These are phyloP conservation scores for Penaeus indicus DNA, from an alignment of 1,140 invertebrate genomes.

Conservation along the genomic window DNA sequence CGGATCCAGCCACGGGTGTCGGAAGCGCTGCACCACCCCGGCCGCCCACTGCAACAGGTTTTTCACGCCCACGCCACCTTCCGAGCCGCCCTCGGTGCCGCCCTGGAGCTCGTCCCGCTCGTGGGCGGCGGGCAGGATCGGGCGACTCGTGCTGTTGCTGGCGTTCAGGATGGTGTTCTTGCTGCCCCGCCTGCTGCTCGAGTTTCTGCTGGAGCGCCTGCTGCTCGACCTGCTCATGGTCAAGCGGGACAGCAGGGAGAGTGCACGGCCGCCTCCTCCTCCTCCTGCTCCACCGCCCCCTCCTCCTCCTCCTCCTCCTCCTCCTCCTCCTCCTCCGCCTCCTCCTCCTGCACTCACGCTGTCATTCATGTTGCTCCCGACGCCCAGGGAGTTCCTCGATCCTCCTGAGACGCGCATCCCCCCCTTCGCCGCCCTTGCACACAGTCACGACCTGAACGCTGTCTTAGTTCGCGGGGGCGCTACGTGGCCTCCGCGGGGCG, in stretches of 20 bases:
- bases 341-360: too few relatives aligned
- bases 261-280: constrained; percentile 31
- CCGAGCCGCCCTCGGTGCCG: neutral
- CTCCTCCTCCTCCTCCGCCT: too few relatives aligned
- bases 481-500: too few relatives aligned
- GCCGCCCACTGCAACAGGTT: constrained; percentile 56
- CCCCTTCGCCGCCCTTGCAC: too few relatives aligned
- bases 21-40: constrained; percentile 40
- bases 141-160: constrained; percentile 13
- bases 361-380: too few relatives aligned
- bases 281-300: constrained; percentile 4
- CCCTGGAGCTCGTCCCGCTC: constrained; percentile 30
- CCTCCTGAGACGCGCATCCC: too few relatives aligned
- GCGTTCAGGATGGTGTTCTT: neutral
- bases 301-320: too few relatives aligned
- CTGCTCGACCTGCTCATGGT: constrained; percentile 46
- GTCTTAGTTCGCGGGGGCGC: too few relatives aligned
- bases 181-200: constrained; percentile 43
- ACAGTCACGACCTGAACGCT: too few relatives aligned
- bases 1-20: constrained; percentile 51
- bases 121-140: constrained; percentile 36
- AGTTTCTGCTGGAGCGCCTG: constrained; percentile 46
- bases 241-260: constrained; percentile 47
- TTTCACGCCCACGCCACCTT: constrained; percentile 47
- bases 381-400: too few relatives aligned